A percentile compares a stretch with the other conserved stretches of the same genome.
Conservation (phyloP, 23 tunicate genomes). For the Halocynthia aurantium region DNA sequence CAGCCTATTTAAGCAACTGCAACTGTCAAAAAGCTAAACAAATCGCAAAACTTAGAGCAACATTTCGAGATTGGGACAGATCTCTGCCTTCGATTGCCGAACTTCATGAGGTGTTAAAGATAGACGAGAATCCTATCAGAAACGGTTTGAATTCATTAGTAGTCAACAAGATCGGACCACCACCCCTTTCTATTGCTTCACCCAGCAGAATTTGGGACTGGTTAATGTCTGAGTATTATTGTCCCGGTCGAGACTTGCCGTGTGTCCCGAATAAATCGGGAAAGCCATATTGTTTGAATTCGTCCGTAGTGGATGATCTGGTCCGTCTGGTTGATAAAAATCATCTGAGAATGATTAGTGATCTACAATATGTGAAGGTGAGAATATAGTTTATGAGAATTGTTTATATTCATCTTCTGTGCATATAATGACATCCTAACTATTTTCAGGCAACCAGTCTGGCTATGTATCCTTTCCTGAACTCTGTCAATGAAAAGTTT, state of each 20-base stretch:
- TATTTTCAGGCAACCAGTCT: slow-evolving; percentile 23
- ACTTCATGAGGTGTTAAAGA: slow-evolving; percentile 1
- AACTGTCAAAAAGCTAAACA: slow-evolving; percentile 5
- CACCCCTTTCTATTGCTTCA: slow-evolving; percentile 8
- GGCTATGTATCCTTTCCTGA: slow-evolving; percentile 12
- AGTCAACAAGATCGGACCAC: background rate
- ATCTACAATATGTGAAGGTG: slow-evolving; percentile 23
- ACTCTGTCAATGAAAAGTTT: slow-evolving; percentile 24
- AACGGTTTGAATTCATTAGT: background rate
- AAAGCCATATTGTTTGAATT: background rate
- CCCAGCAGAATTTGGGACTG: slow-evolving; percentile 28
- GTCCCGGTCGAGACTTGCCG: slow-evolving; percentile 17
- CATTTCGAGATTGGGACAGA: slow-evolving; percentile 19
- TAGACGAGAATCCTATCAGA: background rate
- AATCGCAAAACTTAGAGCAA: slow-evolving; percentile 13
- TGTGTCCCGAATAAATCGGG: slow-evolving; percentile 2
- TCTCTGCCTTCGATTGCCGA: background rate
- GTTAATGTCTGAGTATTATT: slow-evolving; percentile 22
- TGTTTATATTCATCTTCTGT: background rate
- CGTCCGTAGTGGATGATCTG: slow-evolving; percentile 1
- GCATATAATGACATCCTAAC: background rate
- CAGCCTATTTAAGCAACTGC: background rate
- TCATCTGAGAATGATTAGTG: slow-evolving; percentile 7
- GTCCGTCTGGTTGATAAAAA: slow-evolving; percentile 16
- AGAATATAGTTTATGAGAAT: background rate